These are phyloP conservation scores for Isaurus tuberculatus DNA, from an alignment of 92 coral and sea anemone species.

Conservation along the genomic window DNA sequence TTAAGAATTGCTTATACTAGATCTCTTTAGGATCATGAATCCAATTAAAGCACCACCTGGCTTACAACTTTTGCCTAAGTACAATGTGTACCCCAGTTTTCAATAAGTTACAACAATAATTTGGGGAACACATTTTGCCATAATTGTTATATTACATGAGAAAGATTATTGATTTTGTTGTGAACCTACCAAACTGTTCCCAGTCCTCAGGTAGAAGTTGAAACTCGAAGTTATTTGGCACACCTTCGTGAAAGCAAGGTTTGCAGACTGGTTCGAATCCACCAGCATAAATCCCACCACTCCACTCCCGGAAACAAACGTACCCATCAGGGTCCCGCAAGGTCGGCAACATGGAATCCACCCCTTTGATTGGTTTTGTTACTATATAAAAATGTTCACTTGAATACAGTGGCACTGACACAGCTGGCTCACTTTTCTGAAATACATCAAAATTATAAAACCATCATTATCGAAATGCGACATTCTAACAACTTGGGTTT, in stretches of 20 bases:
- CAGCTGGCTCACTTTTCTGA: conserved; percentile 84
- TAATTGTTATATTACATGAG: too few relatives aligned
- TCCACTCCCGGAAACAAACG: conserved; percentile 80
- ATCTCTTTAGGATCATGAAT: too few relatives aligned
- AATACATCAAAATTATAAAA: not conserved
- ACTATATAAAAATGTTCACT: conserved; percentile 90
- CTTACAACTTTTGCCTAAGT: too few relatives aligned
- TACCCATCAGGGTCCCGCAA: conserved; percentile 86
- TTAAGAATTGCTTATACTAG: too few relatives aligned
- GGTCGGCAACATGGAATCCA: conserved; percentile 70
- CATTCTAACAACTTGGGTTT: too few relatives aligned
- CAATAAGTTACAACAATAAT: too few relatives aligned
- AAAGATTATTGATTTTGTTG: not conserved
- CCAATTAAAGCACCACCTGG: too few relatives aligned
- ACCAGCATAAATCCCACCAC: conserved; percentile 81
- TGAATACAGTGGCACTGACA: conserved; percentile 84
- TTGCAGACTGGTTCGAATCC: conserved; percentile 83
- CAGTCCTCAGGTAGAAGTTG: conserved; percentile 95
- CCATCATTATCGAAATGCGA: too few relatives aligned
- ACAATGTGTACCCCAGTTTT: too few relatives aligned
- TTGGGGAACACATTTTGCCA: too few relatives aligned
- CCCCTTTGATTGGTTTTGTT: conserved; percentile 79
- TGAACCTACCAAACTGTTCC: conserved; percentile 89
- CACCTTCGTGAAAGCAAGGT: conserved; percentile 88
- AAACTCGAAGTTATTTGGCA: conserved; percentile 87